These are phyloP conservation scores for Arctocebus calabarensis DNA, from an alignment of 2,797 vertebrate species.

Conservation along the genomic window DNA sequence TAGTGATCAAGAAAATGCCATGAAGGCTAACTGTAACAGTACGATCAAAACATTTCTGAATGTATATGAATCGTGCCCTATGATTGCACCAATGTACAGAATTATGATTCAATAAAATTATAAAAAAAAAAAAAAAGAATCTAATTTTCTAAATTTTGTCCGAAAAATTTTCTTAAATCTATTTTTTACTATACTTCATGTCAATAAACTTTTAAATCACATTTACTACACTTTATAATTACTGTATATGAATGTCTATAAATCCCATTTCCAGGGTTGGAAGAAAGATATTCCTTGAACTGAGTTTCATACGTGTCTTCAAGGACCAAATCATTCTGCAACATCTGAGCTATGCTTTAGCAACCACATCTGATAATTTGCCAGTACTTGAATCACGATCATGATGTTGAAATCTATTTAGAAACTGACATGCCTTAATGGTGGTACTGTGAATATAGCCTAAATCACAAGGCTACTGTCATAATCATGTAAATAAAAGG, in stretches of 20 bases:
- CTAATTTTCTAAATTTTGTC: slow-evolving; percentile 16
- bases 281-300: neutral
- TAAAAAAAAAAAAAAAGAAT: no score
- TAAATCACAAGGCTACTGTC: neutral
- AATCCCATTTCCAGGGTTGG: neutral
- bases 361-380: neutral
- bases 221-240: neutral
- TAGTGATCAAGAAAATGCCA: no score
- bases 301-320: neutral
- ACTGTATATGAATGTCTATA: neutral
- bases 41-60: no score
- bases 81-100: no score
- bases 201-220: neutral
- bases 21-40: no score
- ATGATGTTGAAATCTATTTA: neutral
- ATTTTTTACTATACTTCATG: neutral
- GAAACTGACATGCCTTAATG: slow-evolving; percentile 8
- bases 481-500: neutral
- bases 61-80: no score
- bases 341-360: neutral
- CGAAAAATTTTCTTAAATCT: neutral
- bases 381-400: neutral
- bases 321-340: neutral
- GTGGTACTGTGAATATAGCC: neutral
- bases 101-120: no score